These are phyloP conservation scores for Liolophura sinensis DNA, from an alignment of 1,140 invertebrate genomes.

Conservation along the genomic window DNA sequence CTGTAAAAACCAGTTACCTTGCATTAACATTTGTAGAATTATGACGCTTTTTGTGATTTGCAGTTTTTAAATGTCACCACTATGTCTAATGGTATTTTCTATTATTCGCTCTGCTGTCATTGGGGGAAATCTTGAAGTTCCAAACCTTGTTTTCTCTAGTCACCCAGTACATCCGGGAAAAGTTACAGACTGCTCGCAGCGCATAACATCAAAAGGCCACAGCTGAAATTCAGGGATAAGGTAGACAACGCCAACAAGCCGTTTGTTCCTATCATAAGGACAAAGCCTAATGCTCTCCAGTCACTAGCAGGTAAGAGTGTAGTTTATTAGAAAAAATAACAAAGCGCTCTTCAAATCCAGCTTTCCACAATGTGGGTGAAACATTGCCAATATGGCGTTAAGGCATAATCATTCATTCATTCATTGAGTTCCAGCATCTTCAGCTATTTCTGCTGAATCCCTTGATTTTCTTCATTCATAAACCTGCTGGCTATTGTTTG, in stretches of 20 bases:
- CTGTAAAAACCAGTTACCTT: no score
- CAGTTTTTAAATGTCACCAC: not conserved
- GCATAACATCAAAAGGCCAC: constrained; percentile 79
- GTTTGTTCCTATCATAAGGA: constrained; percentile 80
- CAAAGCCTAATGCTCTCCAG: constrained; percentile 87
- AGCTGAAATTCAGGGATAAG: constrained; percentile 81
- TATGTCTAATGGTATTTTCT: not conserved
- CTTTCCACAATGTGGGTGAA: no score
- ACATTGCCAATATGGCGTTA: no score
- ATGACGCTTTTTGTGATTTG: no score
- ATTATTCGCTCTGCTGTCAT: not conserved
- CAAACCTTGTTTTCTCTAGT: not conserved
- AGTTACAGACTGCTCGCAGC: constrained; percentile 70
- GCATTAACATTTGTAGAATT: no score
- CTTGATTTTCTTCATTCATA: no score
- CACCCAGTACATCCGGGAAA: constrained; percentile 19
- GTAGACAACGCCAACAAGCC: constrained; percentile 79
- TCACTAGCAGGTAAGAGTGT: constrained; percentile 64
- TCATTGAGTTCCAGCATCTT: no score
- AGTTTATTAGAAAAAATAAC: no score
- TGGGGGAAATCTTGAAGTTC: not conserved
- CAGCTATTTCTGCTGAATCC: no score
- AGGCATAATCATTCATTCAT: no score
- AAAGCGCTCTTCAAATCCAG: no score
- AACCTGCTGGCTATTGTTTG: no score